A percentile compares a stretch with the other conserved stretches of the same genome.
Conservation (phyloP, 64 coral and sea anemone species). For the Pocillopora damicornis region DNA sequence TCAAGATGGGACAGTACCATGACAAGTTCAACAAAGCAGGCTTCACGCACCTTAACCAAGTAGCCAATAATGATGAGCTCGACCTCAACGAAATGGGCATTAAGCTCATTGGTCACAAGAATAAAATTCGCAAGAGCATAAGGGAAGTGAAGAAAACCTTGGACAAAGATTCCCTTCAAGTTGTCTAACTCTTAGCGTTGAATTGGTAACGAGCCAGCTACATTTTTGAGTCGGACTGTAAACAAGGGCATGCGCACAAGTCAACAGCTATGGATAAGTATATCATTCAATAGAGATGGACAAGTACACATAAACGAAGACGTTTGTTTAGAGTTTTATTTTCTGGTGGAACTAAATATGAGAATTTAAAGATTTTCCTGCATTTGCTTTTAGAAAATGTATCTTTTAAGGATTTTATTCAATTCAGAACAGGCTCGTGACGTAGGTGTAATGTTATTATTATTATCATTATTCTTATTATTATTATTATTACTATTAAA, state of each 20-base stretch:
- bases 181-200: neutral
- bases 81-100: slow-evolving; percentile 81
- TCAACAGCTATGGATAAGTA: neutral
- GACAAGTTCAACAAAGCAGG: slow-evolving; percentile 67
- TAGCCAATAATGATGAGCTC: slow-evolving; percentile 53
- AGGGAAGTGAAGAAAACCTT: slow-evolving; percentile 57
- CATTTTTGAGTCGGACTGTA: neutral
- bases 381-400: too few species aligned
- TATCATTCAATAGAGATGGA: neutral
- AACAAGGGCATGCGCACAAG: neutral
- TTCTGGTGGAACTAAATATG: too few species aligned
- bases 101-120: slow-evolving; percentile 84
- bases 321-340: too few species aligned
- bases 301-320: neutral
- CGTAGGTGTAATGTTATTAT: too few species aligned
- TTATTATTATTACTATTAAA: too few species aligned
- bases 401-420: too few species aligned
- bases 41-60: slow-evolving; percentile 50
- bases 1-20: slow-evolving; percentile 90
- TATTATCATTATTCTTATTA: too few species aligned
- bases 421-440: too few species aligned
- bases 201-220: neutral
- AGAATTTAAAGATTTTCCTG: too few species aligned
- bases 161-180: slow-evolving; percentile 19
- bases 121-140: slow-evolving; percentile 89